Conservation (phyloP, 2,113 vertebrate genomes). For the Sylvietta virens region DNA sequence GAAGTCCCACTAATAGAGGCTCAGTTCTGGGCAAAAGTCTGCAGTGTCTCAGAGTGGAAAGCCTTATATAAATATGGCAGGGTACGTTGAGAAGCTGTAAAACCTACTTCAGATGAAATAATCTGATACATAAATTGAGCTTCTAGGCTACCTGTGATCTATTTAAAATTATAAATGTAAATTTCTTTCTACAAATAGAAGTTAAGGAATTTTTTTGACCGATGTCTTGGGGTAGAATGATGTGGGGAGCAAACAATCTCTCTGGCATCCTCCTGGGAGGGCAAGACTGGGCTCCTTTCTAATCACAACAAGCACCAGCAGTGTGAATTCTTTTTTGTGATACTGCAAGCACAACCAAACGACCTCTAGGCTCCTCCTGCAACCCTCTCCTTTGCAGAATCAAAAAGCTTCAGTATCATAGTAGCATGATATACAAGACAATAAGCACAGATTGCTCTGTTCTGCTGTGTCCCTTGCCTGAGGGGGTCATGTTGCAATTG, state of each 20-base stretch:
- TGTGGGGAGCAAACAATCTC: not conserved
- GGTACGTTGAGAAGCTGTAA: not conserved
- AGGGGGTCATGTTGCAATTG: not conserved
- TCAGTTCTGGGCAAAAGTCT: not conserved
- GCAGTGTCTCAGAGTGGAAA: not conserved
- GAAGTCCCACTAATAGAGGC: not conserved
- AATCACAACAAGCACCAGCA: not conserved
- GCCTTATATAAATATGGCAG: not conserved
- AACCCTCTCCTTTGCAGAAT: not conserved
- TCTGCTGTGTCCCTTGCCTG: not conserved
- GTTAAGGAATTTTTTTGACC: not conserved
- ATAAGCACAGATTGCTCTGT: not conserved
- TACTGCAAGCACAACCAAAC: not conserved
- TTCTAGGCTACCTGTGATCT: not conserved
- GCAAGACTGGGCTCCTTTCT: not conserved
- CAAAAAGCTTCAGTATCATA: not conserved
- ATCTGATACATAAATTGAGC: not conserved
- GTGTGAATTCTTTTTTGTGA: not conserved
- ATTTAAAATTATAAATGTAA: not conserved
- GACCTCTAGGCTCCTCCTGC: not conserved
- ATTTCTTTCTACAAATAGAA: not conserved
- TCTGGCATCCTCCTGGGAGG: not conserved
- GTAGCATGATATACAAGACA: not conserved
- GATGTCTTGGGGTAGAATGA: not conserved
- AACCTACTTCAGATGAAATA: not conserved